A percentile compares a stretch with the other conserved stretches of the same genome.
Evolutionary conservation across 2,888 invertebrate genomes (phyloP).

Genomic region (Caprella mutica): DNA sequence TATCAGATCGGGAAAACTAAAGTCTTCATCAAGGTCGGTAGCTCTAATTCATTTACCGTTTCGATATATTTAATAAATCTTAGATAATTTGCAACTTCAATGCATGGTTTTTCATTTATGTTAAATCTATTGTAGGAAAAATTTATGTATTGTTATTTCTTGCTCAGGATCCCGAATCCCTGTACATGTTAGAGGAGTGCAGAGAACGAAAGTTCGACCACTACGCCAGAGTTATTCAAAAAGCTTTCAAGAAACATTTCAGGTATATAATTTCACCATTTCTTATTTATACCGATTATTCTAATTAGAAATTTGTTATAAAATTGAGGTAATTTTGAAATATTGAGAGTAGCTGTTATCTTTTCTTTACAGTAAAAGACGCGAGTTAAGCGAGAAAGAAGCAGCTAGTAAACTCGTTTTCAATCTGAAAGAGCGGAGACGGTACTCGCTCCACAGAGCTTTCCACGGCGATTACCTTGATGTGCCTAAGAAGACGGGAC

Average conservation of each 20-base stretch:
- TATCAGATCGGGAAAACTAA: conserved; percentile 55
- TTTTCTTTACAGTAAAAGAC: conserved; percentile 16
- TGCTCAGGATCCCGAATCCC: conserved; percentile 38
- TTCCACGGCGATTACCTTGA: conserved; percentile 60
- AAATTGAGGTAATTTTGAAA: neutral
- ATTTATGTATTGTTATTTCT: neutral
- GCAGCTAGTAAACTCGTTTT: conserved; percentile 44
- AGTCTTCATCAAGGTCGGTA: conserved; percentile 51
- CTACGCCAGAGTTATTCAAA: conserved; percentile 54
- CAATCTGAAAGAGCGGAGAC: conserved; percentile 51
- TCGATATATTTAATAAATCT: too few species aligned
- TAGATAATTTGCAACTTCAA: neutral
- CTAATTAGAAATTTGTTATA: neutral
- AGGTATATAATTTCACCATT: conserved; percentile 41
- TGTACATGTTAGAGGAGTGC: conserved; percentile 55
- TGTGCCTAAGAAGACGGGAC: conserved; percentile 49
- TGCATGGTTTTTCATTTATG: neutral
- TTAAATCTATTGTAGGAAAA: neutral
- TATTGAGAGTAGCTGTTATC: neutral
- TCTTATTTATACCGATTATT: conserved; percentile 7
- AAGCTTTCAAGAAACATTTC: conserved; percentile 53
- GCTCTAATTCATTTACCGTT: too few species aligned
- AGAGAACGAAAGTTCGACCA: conserved; percentile 55
- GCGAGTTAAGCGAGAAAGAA: conserved; percentile 33
- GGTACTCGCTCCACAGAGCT: conserved; percentile 52